A percentile compares a stretch with the other conserved stretches of the same genome.
These are phyloP conservation scores for Fregata magnificens DNA, from an alignment of 2,113 vertebrate species.

Conservation along the genomic window DNA sequence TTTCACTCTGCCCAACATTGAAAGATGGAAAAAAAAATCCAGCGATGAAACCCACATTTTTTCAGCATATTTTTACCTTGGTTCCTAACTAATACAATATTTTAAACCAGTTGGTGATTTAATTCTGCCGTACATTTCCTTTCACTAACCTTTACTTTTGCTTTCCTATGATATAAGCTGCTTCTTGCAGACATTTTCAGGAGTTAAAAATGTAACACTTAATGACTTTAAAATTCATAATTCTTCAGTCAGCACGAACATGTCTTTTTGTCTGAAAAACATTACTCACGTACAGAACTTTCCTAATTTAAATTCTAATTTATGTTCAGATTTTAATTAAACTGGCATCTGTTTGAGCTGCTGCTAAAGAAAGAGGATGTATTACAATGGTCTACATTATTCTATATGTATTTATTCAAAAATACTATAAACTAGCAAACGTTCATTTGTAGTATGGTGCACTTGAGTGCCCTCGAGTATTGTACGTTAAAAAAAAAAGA, in stretches of 20 bases:
- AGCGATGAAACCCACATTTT: background rate
- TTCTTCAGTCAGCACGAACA: background rate
- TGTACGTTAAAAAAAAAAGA: background rate
- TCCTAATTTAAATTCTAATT: constrained; percentile 1
- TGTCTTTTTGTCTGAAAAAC: background rate
- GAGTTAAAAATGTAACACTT: background rate
- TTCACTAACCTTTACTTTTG: background rate
- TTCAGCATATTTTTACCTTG: background rate
- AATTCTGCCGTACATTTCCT: background rate
- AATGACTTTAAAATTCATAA: background rate
- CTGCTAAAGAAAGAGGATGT: background rate
- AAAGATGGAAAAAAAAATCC: background rate
- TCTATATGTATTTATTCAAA: background rate
- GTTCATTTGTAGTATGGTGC: background rate
- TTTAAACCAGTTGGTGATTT: background rate
- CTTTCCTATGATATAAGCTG: background rate
- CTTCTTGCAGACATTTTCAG: background rate
- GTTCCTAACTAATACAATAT: background rate
- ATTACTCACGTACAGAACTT: background rate
- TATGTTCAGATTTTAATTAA: constrained; percentile 13
- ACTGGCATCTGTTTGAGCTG: background rate
- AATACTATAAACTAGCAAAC: background rate
- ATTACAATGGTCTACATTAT: background rate
- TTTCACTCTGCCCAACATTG: background rate
- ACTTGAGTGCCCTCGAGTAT: background rate